Conservation (phyloP, 2,888 invertebrate genomes). For the Drosophila neotestacea region DNA sequence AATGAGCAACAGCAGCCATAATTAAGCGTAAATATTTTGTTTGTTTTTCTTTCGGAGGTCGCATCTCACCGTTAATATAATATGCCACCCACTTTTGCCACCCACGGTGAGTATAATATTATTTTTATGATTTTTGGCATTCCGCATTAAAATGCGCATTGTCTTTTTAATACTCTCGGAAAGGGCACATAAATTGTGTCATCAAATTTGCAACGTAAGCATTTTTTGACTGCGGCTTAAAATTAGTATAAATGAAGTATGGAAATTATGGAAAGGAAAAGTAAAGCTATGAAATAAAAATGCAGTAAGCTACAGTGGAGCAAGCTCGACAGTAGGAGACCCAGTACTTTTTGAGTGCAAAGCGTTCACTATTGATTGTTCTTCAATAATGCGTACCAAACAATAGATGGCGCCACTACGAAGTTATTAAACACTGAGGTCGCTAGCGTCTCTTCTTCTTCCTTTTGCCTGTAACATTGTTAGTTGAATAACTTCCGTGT, state of each 20-base stretch:
- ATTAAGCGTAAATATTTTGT: conserved; percentile 33
- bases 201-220: conserved; percentile 10
- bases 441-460: too few relatives aligned
- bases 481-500: too few relatives aligned
- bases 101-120: conserved; percentile 24
- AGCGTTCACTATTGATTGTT: too few relatives aligned
- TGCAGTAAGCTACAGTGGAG: too few relatives aligned
- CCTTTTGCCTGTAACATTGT: too few relatives aligned
- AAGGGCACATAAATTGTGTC: conserved; percentile 11
- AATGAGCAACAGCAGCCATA: conserved; percentile 27
- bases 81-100: not conserved
- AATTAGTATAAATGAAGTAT: conserved; percentile 8
- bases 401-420: too few relatives aligned
- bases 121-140: conserved; percentile 46
- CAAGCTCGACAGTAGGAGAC: too few relatives aligned
- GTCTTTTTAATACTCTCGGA: conserved; percentile 24
- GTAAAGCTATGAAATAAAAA: too few relatives aligned
- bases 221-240: not conserved
- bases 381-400: too few relatives aligned
- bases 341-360: too few relatives aligned
- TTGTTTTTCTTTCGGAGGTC: conserved; percentile 17
- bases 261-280: not conserved
- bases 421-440: too few relatives aligned
- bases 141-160: conserved; percentile 24
- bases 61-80: not conserved